Conservation (phyloP, 2,797 vertebrate genomes). For the Moxostoma hubbsi region DNA sequence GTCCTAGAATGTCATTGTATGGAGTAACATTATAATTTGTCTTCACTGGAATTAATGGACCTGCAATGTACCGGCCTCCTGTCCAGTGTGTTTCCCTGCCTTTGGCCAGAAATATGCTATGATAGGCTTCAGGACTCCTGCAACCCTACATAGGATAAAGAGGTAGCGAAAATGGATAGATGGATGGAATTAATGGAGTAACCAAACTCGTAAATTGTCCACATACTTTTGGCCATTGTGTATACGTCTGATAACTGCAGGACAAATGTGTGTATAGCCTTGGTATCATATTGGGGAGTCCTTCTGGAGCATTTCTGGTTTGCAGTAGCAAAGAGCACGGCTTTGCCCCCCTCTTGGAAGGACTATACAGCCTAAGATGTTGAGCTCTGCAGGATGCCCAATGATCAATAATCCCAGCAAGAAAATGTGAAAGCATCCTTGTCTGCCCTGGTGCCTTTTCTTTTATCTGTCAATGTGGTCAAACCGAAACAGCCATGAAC, state of each 20-base stretch:
- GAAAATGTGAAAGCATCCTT: constrained; percentile 40
- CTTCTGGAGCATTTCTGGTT: constrained; percentile 45
- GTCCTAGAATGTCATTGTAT: too few relatives aligned
- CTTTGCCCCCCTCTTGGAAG: constrained; percentile 27
- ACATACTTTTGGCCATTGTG: constrained; percentile 34
- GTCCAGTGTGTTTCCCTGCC: too few relatives aligned
- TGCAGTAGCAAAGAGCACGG: constrained; percentile 57
- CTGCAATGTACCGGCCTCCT: too few relatives aligned
- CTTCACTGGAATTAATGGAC: too few relatives aligned
- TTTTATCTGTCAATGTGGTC: constrained; percentile 33
- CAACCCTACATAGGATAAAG: too few relatives aligned
- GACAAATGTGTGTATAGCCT: constrained; percentile 7
- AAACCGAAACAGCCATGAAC: constrained; percentile 42
- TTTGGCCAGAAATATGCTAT: too few relatives aligned
- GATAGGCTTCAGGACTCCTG: too few relatives aligned
- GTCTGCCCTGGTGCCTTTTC: constrained; percentile 31
- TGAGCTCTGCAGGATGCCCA: constrained; percentile 26
- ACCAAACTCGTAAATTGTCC: too few relatives aligned
- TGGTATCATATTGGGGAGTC: constrained; percentile 40
- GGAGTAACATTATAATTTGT: too few relatives aligned
- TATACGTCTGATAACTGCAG: constrained; percentile 36
- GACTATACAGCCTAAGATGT: constrained; percentile 7
- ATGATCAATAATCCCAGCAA: constrained; percentile 35
- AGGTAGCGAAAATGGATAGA: too few relatives aligned
- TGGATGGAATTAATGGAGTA: too few relatives aligned